Base-by-base conservation (phyloP, 2,113 vertebrate species). In the Gnathonemus longibarbis region DNA sequence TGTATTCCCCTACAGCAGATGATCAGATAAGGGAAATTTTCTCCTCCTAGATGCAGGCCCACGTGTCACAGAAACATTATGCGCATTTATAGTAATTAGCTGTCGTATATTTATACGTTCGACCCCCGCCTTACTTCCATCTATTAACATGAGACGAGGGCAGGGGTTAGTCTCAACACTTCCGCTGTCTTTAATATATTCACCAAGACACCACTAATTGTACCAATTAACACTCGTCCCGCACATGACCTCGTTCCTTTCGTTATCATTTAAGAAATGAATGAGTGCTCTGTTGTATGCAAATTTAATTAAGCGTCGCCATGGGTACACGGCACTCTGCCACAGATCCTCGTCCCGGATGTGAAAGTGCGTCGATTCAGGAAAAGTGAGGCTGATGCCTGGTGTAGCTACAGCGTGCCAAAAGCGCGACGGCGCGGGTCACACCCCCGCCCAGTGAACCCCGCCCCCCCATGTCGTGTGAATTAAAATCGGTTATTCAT, bases 211-310 rank as follows among this genome's bases (percentile, higher is more conserved):
- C 56, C 35, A 13, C 87, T 88, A 66, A 88, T 62, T 88, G 49
- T 66, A 66, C 56, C 87, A 88, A 62, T 88, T 88, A 88, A 45
- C 53, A 88, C 49, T 62, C 7, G 13, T 88, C 52, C 31, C 39
- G 3, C 87, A 7, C 53, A 66, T 35, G 56, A 62, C 87, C 87
- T 88, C 42, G 35, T 62, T 88, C 21, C 56, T 46, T 62, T 62
- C 87, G 58, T 88, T 88, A 88, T 62, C 87, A 66, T 88, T 88
- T 88, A 88, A 88, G 52, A 46, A 66, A 88, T 66, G 56, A 88
- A 88, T 45, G 87, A 66, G 56, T 42, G 56, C 56, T 88, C 48
- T 88, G 87, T 88, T 66, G 35, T 66, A 88, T 62, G 87, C 87
- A 62, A 46, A 88, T 88, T 88, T 88, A 88, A 88, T 88, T 88